Evolutionary conservation across 2,113 vertebrate species (phyloP), one percentile per base, ranked within the genome.

Genomic region (Cervus canadensis): DNA sequence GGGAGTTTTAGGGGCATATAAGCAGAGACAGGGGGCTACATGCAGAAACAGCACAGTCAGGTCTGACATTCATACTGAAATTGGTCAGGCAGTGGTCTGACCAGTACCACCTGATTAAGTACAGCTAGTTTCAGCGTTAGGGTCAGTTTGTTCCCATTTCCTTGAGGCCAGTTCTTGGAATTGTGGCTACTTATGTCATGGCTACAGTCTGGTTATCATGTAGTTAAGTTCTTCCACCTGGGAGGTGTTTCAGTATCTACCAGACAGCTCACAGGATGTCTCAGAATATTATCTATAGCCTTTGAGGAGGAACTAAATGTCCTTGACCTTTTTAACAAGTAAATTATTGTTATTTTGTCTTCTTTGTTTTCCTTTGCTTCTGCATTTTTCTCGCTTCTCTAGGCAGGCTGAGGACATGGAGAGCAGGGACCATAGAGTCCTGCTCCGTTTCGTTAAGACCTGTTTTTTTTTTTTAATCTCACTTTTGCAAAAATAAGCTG

Each of bases 401-500:
- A 76, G 36, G 40, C 40, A 43, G 36, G 21, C 71, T 26, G 23
- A 43, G 21, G 40, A 76, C 71, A 43, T 76, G 40, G 23, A 43
- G 40, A 6, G 40, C 40, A 76, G 6, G 36, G 23, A 40, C 67
- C 19, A 13, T 23, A 40, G n/a, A 40, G 71, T 43, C 40, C 19
- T 76, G 40, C 36, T 76, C 71, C 23, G 26, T 76, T 43, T 76
- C 40, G 43, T 12, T 76, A 43, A 76, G 71, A 43, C 23, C 43
- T 14, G 71, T 43, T 48, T 76, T 86, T 85, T 76, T 86, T 85
- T 95, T 89, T 93, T 59, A 84, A 56, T 50, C 16, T 94, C 89
- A 82, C 57, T 94, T 97, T 90, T 93, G 13, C 17, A 86, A 90
- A 93, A 87, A 56, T 90, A 45, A 90, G 19, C 94, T 59, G 52